Evolutionary conservation across 2,113 vertebrate species (phyloP), one percentile per base, ranked within the genome.

Genomic region (Morone chrysops): DNA sequence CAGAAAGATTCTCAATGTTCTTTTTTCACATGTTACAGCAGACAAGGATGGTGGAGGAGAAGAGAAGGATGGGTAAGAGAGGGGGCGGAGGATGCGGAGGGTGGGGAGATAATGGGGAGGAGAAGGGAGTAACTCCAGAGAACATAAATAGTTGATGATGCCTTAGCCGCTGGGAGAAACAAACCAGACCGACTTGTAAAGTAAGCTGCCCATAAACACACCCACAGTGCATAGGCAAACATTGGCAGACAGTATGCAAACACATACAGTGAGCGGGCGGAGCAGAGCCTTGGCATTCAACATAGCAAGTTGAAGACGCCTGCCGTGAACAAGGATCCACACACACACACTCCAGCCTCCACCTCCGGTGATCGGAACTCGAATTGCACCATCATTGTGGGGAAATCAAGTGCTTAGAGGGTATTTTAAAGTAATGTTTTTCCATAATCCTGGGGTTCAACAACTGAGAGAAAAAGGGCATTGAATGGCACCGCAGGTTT

Each of bases 61-160:
- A 22, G 48, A 47, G 54, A 18, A 0, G 31, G 31, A 31, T 31
- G 31, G 31, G 31, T 31, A 45, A 63, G 51, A 17, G 22, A 13
- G 20, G 47, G 57, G 50, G 12, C 25, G 25, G 25, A 25, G 25
- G 25, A 25, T 1, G 51, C 10, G 50, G 6, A 53, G 50, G 50
- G 18, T 6, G 17, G 8, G 50, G 50, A 20, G 53, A 86, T 71
- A 80, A 90, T 54, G 65, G 16, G 18, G 47, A 67, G 45, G 66
- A 65, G 84, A 86, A 38, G 48, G 50, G 78, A 62, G 75, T 25
- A 57, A 73, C 66, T 85, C 60, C 57, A 80, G 77, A 60, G 57
- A 80, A 87, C 56, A 90, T 90, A 74, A 88, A 93, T 93, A 88
- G 72, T 88, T 84, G 82, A 92, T 86, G 78, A 86, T 70, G 67